Evolutionary conservation across 2,113 vertebrate species (phyloP).

Genomic region (Tringa solitaria): DNA sequence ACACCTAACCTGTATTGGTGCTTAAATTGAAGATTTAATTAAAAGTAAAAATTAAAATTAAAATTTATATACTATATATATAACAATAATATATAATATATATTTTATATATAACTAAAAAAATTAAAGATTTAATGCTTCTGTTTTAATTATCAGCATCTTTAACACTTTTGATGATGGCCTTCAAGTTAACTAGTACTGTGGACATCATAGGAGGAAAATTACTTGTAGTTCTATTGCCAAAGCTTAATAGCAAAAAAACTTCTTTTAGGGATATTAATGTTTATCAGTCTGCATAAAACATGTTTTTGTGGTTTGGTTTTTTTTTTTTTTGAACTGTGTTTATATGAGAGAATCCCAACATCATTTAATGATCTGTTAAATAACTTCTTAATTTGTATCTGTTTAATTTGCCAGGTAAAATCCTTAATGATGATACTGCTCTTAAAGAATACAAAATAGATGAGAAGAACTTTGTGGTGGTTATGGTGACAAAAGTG

Average conservation of each 20-base stretch:
- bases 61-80: too few relatives aligned
- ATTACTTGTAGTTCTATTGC: background rate
- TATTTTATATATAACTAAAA: too few relatives aligned
- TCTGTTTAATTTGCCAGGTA: constrained; percentile 78
- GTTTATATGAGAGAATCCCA: background rate
- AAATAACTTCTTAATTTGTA: constrained; percentile 2
- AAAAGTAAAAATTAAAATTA: too few relatives aligned
- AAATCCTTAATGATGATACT: constrained; percentile 93
- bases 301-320: fast-evolving
- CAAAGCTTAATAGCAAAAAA: background rate
- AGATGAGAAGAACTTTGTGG: constrained; percentile 97
- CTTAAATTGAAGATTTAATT: too few relatives aligned
- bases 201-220: background rate
- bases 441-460: constrained; percentile 96
- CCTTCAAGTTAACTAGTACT: background rate
- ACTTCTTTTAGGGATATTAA: background rate
- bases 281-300: background rate
- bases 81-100: too few relatives aligned
- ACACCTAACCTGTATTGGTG: too few relatives aligned
- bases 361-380: background rate
- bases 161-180: background rate
- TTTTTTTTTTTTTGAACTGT: background rate
- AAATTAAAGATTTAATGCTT: too few relatives aligned
- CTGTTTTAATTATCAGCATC: background rate
- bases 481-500: constrained; percentile 98